Conservation (phyloP, 2,888 invertebrate genomes). For the Drosophila quinaria region DNA sequence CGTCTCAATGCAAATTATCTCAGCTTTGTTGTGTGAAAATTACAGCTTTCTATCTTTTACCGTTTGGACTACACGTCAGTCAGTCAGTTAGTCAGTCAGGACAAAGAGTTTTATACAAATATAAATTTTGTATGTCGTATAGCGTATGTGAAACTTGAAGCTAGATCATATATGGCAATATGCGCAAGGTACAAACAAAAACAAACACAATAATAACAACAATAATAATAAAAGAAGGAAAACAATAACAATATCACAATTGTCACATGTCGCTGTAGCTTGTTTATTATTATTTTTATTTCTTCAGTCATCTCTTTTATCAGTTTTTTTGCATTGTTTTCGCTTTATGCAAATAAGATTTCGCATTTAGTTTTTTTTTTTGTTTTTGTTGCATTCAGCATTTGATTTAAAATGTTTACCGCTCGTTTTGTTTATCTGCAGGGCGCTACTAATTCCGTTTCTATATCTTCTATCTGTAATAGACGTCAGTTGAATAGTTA, state of each 20-base stretch:
- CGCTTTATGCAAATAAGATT: slow-evolving; percentile 57
- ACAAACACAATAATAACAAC: slow-evolving; percentile 23
- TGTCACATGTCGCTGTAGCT: slow-evolving; percentile 59
- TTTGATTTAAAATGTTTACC: slow-evolving; percentile 62
- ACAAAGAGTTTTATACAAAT: no score
- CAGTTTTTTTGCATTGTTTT: slow-evolving; percentile 42
- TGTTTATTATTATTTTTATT: slow-evolving; percentile 28
- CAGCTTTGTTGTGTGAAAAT: no score
- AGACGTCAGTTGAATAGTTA: slow-evolving; percentile 5
- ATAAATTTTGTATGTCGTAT: no score
- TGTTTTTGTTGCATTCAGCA: slow-evolving; percentile 34
- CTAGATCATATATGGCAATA: slow-evolving; percentile 11
- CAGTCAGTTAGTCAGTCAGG: no score
- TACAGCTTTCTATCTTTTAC: no score
- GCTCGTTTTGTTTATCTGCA: slow-evolving; percentile 47
- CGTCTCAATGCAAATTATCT: no score
- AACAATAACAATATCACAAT: slow-evolving; percentile 44
- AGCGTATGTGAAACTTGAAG: slow-evolving; percentile 2
- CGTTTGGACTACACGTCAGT: no score
- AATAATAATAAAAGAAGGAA: slow-evolving; percentile 12
- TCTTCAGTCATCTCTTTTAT: slow-evolving; percentile 3
- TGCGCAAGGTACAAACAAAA: slow-evolving; percentile 8
- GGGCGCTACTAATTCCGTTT: slow-evolving; percentile 40
- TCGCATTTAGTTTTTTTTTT: slow-evolving; percentile 26
- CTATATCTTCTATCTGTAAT: slow-evolving; percentile 39